phyloP scores from a whole-genome alignment of 2,888 invertebrate genomes.

The Lucinisca nassula region DNA sequence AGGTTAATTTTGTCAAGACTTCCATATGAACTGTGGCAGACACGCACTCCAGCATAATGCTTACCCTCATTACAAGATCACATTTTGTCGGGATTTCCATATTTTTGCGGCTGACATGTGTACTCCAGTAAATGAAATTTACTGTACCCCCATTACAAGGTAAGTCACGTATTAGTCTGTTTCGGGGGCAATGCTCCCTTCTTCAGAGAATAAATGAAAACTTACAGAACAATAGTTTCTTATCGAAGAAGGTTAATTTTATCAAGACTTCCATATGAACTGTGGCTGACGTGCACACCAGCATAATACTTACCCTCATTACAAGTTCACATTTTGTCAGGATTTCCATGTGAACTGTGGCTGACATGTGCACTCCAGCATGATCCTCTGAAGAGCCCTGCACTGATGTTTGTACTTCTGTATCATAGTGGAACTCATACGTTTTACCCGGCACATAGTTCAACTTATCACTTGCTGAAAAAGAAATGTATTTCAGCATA shows the following conservation, averaged over 20 bases:
- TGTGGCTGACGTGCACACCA: not conserved
- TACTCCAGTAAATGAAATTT: conserved; percentile 87
- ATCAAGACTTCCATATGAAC: not conserved
- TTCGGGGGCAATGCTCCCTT: too few relatives aligned
- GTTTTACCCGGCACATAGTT: conserved; percentile 90
- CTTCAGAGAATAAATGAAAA: too few relatives aligned
- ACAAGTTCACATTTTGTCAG: conserved; percentile 88
- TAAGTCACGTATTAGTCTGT: too few relatives aligned
- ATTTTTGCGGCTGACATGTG: conserved; percentile 87
- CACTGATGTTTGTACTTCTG: conserved; percentile 91
- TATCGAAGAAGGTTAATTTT: too few relatives aligned
- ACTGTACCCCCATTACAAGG: too few relatives aligned
- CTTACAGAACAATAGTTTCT: too few relatives aligned
- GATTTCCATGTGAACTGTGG: conserved; percentile 88
- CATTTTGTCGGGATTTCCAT: conserved; percentile 88
- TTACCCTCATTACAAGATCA: conserved; percentile 88
- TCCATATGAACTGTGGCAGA: not conserved
- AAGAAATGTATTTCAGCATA: too few relatives aligned
- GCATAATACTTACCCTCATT: conserved; percentile 86
- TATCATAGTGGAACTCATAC: conserved; percentile 94
- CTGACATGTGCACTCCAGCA: conserved; percentile 87
- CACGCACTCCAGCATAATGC: conserved; percentile 31
- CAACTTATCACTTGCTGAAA: conserved; percentile 87
- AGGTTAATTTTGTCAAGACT: too few relatives aligned
- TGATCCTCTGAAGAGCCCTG: conserved; percentile 90